Base-by-base conservation (phyloP, 2,888 invertebrate species). In the Neuroscelio doddi region DNA sequence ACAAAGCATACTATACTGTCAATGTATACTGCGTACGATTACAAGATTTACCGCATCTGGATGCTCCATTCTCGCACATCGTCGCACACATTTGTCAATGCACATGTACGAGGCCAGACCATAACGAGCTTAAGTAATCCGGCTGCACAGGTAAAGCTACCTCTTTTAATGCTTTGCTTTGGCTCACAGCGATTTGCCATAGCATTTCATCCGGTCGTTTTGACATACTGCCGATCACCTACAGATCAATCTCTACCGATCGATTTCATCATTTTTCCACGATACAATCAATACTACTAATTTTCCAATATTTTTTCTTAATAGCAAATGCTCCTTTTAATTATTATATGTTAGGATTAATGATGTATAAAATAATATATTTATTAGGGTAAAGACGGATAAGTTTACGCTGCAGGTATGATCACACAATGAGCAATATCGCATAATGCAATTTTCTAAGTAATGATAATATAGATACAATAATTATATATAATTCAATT, bases 121-220 rank as follows among this genome's bases (percentile, higher is more conserved):
- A 45, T 45, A 45, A 45, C 44, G 30, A 36, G 44, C 50, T 27
- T 29, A 30, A n/a, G 62, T 62, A 62, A 62, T 62, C 62, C 38
- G 44, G 34, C 44, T 50, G 56, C 49, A 38, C 34, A 38, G 55
- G 21, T 45, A 44, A 59, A 64, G 55, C 51, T 50, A 64, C 59
- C 59, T 50, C 46, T 64, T 38, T 55, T 61, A 64, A 64, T 64
- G 64, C 55, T 44, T 50, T 53, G 64, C 50, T 44, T 53, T 32
- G 15, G 49, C 15, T 45, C 46, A 46, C 27, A 50, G 34, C 44
- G 46, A 61, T 51, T 61, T 41, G 50, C 32, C 26, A 42, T 50
- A 61, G 51, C 61, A 26, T 26, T 36, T 47, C 34, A 29, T 56
- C 49, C 49, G 46, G 34, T 63, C 29, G 38, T 38, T 45, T 10